Conservation (phyloP, 1,140 invertebrate species). For the Brachionus plicatilis region DNA sequence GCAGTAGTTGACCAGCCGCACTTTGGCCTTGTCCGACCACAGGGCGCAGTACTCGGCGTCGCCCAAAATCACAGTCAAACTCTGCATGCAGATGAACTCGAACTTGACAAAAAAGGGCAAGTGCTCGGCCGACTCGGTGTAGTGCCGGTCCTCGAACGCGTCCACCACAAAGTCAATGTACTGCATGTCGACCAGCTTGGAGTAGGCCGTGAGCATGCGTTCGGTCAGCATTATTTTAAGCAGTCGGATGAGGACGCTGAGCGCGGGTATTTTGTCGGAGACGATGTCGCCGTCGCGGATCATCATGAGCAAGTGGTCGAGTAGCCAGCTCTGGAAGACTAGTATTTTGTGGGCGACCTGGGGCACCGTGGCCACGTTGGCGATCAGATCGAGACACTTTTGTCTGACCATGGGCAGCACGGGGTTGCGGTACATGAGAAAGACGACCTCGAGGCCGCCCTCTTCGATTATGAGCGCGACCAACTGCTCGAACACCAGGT, state of each 20-base stretch:
- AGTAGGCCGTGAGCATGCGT: not conserved
- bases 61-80: constrained; percentile 2
- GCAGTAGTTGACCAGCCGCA: not conserved
- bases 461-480: not conserved
- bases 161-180: constrained; percentile 21
- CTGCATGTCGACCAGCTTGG: constrained; percentile 6
- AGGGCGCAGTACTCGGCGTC: not conserved
- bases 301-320: constrained; percentile 1
- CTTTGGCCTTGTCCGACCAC: constrained; percentile 33
- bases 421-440: constrained; percentile 9
- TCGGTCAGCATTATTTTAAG: constrained; percentile 15
- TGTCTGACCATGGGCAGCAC: not conserved
- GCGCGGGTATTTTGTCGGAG: constrained; percentile 13
- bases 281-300: constrained; percentile 34
- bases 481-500: not conserved
- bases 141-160: not conserved
- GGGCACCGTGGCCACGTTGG: not conserved
- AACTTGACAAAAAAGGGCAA: constrained; percentile 35
- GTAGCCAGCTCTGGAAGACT: not conserved
- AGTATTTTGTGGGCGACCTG: not conserved
- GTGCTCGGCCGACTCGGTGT: not conserved
- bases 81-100: constrained; percentile 26
- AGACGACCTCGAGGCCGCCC: not conserved
- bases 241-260: constrained; percentile 18
- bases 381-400: constrained; percentile 30